A percentile compares a stretch with the other conserved stretches of the same genome.
These are phyloP conservation scores for Hoplodrina blanda DNA, from an alignment of 2,888 invertebrate species.

Conservation along the genomic window DNA sequence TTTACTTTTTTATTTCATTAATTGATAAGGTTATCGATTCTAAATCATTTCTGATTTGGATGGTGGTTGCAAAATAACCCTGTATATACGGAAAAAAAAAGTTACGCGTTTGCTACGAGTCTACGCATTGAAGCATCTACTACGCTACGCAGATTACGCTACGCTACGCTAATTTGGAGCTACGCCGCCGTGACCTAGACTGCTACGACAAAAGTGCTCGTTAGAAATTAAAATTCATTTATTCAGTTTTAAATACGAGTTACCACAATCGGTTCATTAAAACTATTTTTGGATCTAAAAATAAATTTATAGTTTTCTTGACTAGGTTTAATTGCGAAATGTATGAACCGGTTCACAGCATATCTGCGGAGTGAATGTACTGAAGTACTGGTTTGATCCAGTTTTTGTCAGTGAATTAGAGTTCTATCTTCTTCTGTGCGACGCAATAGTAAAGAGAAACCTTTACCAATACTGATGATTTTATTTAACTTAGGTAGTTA, in stretches of 20 bases:
- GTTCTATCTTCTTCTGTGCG: neutral
- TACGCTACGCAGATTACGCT: constrained; percentile 9
- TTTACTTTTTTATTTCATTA: too few species aligned
- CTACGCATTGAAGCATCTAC: neutral
- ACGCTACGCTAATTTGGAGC: neutral
- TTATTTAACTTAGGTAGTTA: constrained; percentile 2
- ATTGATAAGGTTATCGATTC: too few species aligned
- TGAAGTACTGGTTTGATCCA: too few species aligned
- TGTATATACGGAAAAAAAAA: too few species aligned
- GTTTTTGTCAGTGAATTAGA: too few species aligned
- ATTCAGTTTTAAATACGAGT: too few species aligned
- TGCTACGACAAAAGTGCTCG: neutral
- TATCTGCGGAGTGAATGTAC: too few species aligned
- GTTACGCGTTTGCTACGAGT: neutral
- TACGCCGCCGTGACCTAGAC: constrained; percentile 24
- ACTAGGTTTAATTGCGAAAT: neutral
- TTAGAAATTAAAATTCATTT: neutral
- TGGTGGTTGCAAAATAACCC: too few species aligned
- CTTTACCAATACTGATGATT: neutral
- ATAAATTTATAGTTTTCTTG: neutral
- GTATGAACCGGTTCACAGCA: neutral
- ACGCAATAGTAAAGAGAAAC: neutral
- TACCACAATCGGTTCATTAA: too few species aligned
- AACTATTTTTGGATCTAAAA: neutral
- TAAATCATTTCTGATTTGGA: too few species aligned